Conservation (phyloP, 2,797 vertebrate genomes). For the Lagocephalus sceleratus region DNA sequence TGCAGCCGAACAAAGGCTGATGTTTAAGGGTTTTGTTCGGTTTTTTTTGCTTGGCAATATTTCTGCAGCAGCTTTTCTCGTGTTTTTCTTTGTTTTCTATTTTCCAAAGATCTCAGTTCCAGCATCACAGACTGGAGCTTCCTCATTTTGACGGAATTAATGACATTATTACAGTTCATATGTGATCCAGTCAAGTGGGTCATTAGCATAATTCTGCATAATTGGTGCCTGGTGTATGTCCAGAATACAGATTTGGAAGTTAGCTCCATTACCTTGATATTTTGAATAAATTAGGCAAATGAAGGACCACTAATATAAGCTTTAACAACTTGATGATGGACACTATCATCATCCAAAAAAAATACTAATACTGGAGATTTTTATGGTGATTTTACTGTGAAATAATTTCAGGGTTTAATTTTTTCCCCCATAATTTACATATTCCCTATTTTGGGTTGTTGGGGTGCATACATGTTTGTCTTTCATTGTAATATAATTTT, state of each 20-base stretch:
- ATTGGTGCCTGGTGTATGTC: conserved; percentile 36
- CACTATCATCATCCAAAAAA: no score
- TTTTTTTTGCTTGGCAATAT: conserved; percentile 4
- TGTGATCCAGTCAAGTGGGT: conserved; percentile 50
- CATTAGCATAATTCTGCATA: conserved; percentile 58
- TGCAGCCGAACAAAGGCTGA: not conserved
- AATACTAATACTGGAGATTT: conserved; percentile 5
- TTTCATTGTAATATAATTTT: no score
- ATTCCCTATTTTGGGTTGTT: no score
- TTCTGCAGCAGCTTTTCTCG: not conserved
- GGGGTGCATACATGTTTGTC: no score
- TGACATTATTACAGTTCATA: conserved; percentile 48
- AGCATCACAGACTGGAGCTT: conserved; percentile 28
- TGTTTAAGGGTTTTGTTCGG: not conserved
- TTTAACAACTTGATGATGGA: conserved; percentile 12
- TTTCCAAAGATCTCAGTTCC: conserved; percentile 16
- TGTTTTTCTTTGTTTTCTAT: conserved; percentile 1
- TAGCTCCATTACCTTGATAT: conserved; percentile 21
- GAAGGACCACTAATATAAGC: conserved; percentile 12
- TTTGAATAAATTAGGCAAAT: conserved; percentile 47
- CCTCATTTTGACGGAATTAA: conserved; percentile 37
- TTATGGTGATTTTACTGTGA: not conserved
- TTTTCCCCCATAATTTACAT: no score
- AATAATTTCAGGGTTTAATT: not conserved
- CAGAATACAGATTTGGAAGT: conserved; percentile 53